Evolutionary conservation across 2,113 vertebrate species (phyloP), one percentile per base, ranked within the genome.

Genomic region (Oryzias melastigma): DNA sequence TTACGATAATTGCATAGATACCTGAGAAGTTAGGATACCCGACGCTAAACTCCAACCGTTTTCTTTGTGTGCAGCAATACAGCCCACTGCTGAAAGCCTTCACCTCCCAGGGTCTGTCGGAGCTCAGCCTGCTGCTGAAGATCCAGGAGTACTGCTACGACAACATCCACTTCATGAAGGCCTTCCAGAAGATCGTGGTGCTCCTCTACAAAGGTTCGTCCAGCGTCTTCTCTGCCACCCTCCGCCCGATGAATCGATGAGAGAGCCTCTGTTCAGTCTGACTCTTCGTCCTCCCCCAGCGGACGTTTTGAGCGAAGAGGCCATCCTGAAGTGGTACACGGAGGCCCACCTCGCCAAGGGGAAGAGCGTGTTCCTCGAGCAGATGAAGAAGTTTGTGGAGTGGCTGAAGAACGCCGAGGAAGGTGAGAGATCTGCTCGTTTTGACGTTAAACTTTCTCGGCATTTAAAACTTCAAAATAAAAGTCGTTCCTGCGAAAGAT

Each of bases 141-240:
- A 95, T 99, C 89, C 97, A 99, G 89, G 97, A 99, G 92, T 99
- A 99, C 85, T 99, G 97, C 92, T 99, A 99, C 14, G 97, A 98
- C 85, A 99, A 99, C 92, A 99, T 99, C 90, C 95, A 98, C 88
- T 99, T 99, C 93, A 99, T 99, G 96, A 99, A 98, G 86, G 93
- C 97, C 91, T 99, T 99, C 86, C 96, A 98, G 94, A 99, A 99
- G 94, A 99, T 98, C 62, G 96, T 98, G 91, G 96, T 99, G 94
- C 97, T 99, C 77, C 96, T 99, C 88, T 98, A 98, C 77, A 98
- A 98, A 98, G 97, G 97, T 99, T 0, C 0, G 74, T 71, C 5
- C 60, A 1, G 59, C 40, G 0, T 4, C 3, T 1, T 7, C 27
- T 2, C 16, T 15, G 7, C 8, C 7, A 70, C 62, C 13, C 47